Evolutionary conservation across 2,797 vertebrate genomes (phyloP).

Genomic region (Anolis apletophallus): DNA sequence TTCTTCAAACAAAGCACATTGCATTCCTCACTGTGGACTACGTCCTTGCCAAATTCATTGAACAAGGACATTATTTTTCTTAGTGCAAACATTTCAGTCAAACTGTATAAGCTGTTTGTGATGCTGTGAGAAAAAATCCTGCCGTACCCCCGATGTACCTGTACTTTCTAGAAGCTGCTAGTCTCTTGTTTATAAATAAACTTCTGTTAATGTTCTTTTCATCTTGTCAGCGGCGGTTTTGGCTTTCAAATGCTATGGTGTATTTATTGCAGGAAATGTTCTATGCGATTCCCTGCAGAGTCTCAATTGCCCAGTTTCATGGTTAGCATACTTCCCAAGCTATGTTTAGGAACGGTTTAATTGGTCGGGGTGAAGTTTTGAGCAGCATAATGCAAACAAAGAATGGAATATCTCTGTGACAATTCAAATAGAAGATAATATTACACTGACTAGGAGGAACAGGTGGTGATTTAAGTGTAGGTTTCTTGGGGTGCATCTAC

Average conservation of each 20-base stretch:
- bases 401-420: background rate
- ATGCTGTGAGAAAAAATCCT: background rate
- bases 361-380: background rate
- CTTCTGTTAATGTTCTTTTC: background rate
- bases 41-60: conserved; percentile 20
- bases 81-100: background rate
- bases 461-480: too few relatives aligned
- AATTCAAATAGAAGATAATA: background rate
- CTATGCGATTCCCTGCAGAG: background rate
- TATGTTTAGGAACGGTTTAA: conserved; percentile 1
- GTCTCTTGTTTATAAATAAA: conserved; percentile 5
- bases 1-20: conserved; percentile 8
- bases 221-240: background rate
- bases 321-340: background rate
- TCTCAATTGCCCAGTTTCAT: background rate
- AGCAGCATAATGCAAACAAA: background rate
- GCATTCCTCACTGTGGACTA: conserved; percentile 29
- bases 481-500: too few relatives aligned
- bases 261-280: background rate
- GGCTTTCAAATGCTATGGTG: background rate
- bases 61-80: conserved; percentile 21
- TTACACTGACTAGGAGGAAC: background rate
- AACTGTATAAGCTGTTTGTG: background rate
- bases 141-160: background rate
- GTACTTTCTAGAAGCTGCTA: conserved; percentile 11